Evolutionary conservation across 2,888 invertebrate genomes (phyloP).

Genomic region (Lumbricus terrestris): DNA sequence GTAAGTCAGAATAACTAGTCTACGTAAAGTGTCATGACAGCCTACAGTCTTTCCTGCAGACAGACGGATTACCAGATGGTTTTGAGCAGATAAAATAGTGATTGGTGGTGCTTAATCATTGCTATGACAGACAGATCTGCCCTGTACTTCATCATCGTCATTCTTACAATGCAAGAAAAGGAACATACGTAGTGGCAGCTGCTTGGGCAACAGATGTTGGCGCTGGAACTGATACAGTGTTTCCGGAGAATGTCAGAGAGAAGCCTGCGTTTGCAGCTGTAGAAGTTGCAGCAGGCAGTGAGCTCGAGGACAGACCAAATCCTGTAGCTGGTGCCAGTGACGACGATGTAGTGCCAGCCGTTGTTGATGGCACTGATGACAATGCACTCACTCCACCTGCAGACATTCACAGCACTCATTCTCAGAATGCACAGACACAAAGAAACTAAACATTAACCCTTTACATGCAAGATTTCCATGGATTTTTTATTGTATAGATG

Average conservation of each 20-base stretch:
- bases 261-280: slow-evolving; percentile 12
- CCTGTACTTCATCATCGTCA: background rate
- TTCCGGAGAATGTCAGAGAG: background rate
- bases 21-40: no score
- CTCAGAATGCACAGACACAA: background rate
- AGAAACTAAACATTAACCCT: background rate
- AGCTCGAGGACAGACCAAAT: background rate
- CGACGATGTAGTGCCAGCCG: background rate
- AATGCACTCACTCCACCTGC: background rate
- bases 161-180: background rate
- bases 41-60: no score
- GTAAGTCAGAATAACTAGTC: no score
- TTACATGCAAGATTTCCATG: no score
- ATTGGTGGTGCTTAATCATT: background rate
- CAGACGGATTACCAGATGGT: background rate
- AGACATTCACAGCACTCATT: background rate
- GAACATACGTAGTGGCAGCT: background rate
- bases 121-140: background rate
- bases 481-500: background rate
- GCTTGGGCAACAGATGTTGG: background rate
- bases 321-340: background rate
- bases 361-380: background rate
- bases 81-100: background rate
- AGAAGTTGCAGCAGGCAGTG: slow-evolving; percentile 14
- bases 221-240: background rate